Evolutionary conservation across 2,888 invertebrate species (phyloP).

Genomic region (Trichogramma dendrolimi): DNA sequence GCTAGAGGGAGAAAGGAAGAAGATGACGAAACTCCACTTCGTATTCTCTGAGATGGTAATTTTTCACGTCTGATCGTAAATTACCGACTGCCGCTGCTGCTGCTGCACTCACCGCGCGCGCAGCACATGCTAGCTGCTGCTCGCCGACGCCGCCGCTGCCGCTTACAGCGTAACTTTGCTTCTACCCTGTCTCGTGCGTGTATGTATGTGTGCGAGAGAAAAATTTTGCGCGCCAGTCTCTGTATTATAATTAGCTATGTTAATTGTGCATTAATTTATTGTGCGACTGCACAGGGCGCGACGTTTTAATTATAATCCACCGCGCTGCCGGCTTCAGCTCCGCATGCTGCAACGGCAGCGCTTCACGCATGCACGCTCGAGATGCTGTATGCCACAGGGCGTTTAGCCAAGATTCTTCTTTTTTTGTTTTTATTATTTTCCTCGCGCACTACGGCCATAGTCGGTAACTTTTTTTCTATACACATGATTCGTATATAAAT

Average conservation of each 20-base stretch:
- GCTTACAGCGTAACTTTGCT: conserved; percentile 18
- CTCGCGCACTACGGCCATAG: too few species aligned
- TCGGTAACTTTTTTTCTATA: too few species aligned
- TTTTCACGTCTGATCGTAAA: conserved; percentile 52
- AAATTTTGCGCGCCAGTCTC: conserved; percentile 39
- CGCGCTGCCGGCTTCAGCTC: conserved; percentile 15
- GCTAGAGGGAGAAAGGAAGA: conserved; percentile 37
- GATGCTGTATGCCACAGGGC: too few species aligned
- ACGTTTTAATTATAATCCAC: conserved; percentile 51
- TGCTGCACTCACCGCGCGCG: conserved; percentile 16
- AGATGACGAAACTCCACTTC: conserved; percentile 47
- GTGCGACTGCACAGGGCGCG: conserved; percentile 44
- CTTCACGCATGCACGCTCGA: too few species aligned
- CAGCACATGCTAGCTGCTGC: conserved; percentile 40
- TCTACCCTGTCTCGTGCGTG: conserved; percentile 29
- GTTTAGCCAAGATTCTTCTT: too few species aligned
- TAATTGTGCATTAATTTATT: conserved; percentile 52
- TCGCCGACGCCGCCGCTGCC: conserved; percentile 5
- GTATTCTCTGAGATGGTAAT: conserved; percentile 45
- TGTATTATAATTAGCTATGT: conserved; percentile 52
- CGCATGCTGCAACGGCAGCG: too few species aligned
- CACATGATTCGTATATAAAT: too few species aligned
- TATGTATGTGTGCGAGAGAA: conserved; percentile 35
- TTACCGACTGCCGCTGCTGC: conserved; percentile 39
- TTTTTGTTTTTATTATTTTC: too few species aligned